phyloP scores from a whole-genome alignment of 2,888 invertebrate genomes.

The Nymphalis urticae region DNA sequence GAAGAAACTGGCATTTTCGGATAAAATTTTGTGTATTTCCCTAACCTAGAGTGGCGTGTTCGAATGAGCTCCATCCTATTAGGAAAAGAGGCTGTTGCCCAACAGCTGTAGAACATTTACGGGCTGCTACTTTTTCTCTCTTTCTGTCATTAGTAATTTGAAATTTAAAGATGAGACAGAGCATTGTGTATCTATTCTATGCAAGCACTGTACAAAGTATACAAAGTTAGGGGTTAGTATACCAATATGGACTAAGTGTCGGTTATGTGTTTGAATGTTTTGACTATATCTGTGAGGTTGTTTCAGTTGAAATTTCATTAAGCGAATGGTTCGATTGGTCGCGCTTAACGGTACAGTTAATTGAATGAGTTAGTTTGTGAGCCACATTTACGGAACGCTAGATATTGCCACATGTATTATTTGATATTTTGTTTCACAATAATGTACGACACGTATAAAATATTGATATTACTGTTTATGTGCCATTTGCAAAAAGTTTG shows the following conservation, averaged over 20 bases:
- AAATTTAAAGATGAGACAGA: too few relatives aligned
- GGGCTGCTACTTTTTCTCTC: too few relatives aligned
- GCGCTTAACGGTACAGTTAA: constrained; percentile 54
- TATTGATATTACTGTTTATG: background rate
- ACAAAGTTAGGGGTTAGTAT: too few relatives aligned
- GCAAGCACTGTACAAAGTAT: too few relatives aligned
- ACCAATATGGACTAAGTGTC: constrained; percentile 21
- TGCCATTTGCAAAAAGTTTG: too few relatives aligned
- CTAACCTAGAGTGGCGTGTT: too few relatives aligned
- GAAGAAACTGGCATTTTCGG: too few relatives aligned
- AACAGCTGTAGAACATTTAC: too few relatives aligned
- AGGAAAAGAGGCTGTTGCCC: too few relatives aligned
- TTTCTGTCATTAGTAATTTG: background rate
- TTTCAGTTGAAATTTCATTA: constrained; percentile 59
- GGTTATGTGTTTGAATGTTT: constrained; percentile 27
- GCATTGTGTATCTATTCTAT: too few relatives aligned
- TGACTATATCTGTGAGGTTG: constrained; percentile 37
- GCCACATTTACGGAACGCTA: constrained; percentile 47
- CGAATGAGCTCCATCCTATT: too few relatives aligned
- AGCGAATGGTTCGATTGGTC: constrained; percentile 57
- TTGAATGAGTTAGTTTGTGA: constrained; percentile 64
- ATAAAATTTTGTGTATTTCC: too few relatives aligned
- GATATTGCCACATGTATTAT: constrained; percentile 16
- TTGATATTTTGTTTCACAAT: background rate
- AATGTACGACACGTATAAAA: background rate